phyloP scores from a whole-genome alignment of 1,140 invertebrate genomes.

The Pogonus chalceus region DNA sequence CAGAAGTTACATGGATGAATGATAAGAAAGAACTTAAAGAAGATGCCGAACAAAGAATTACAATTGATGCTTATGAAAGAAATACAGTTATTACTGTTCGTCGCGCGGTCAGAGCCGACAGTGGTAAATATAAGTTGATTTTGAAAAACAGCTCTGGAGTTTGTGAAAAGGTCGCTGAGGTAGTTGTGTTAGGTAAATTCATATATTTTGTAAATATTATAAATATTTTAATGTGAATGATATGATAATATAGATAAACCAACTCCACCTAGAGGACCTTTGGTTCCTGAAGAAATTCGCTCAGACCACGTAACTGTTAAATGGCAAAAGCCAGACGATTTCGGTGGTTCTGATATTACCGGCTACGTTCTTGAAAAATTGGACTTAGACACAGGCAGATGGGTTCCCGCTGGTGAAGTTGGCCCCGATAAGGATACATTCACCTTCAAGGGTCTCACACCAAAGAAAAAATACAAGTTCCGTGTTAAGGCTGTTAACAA shows the following conservation, averaged over 20 bases:
- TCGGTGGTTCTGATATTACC: conserved; percentile 84
- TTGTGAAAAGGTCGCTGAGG: conserved; percentile 72
- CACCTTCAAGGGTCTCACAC: conserved; percentile 84
- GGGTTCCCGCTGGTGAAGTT: conserved; percentile 84
- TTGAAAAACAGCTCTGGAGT: conserved; percentile 76
- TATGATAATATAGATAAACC: conserved; percentile 59
- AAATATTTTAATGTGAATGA: not conserved
- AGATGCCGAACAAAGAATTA: conserved; percentile 57
- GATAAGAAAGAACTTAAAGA: conserved; percentile 61
- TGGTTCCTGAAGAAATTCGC: conserved; percentile 78
- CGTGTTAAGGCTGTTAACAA: conserved; percentile 97
- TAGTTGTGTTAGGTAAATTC: conserved; percentile 70
- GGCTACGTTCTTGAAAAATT: conserved; percentile 97
- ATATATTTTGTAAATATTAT: not conserved
- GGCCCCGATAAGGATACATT: conserved; percentile 72
- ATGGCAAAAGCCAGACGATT: conserved; percentile 92
- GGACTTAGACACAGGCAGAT: conserved; percentile 84
- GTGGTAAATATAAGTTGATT: conserved; percentile 80
- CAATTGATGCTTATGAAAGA: conserved; percentile 79
- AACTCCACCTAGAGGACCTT: conserved; percentile 69
- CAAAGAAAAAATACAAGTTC: conserved; percentile 98
- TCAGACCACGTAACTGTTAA: conserved; percentile 86
- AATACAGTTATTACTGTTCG: conserved; percentile 87
- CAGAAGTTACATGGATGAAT: conserved; percentile 73
- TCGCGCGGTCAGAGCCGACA: conserved; percentile 74